Conservation (phyloP, 2,113 vertebrate species). For the Corynorhinus townsendii region DNA sequence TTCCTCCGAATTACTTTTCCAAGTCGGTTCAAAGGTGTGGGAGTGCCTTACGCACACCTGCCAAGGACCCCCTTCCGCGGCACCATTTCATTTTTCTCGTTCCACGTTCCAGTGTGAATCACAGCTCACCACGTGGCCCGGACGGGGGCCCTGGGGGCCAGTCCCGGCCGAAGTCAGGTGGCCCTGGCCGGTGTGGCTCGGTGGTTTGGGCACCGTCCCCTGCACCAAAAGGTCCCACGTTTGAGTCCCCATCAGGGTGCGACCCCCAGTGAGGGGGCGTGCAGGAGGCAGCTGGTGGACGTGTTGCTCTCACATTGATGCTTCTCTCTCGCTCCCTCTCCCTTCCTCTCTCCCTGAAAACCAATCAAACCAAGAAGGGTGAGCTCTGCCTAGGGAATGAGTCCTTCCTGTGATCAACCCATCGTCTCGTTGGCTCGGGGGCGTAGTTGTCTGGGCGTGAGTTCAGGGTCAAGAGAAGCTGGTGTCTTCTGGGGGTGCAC, state of each 20-base stretch:
- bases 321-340: too few relatives aligned
- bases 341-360: too few relatives aligned
- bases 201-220: too few relatives aligned
- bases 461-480: rapidly evolving
- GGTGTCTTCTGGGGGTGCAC: neutral
- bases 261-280: too few relatives aligned
- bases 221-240: too few relatives aligned
- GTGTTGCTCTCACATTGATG: too few relatives aligned
- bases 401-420: too few relatives aligned
- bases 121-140: rapidly evolving
- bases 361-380: neutral
- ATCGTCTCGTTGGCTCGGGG: rapidly evolving
- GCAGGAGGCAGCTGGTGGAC: too few relatives aligned
- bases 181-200: too few relatives aligned
- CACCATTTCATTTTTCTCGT: rapidly evolving
- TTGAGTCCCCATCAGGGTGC: too few relatives aligned
- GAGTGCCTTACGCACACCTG: rapidly evolving
- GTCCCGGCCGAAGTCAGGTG: neutral
- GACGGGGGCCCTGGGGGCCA: rapidly evolving
- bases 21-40: rapidly evolving
- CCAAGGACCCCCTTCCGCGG: rapidly evolving
- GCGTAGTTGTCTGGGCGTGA: rapidly evolving
- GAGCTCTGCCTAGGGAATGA: rapidly evolving
- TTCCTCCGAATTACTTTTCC: neutral
- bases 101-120: rapidly evolving